Conservation (phyloP, 2,797 vertebrate species). For the Chiloscyllium punctatum region DNA sequence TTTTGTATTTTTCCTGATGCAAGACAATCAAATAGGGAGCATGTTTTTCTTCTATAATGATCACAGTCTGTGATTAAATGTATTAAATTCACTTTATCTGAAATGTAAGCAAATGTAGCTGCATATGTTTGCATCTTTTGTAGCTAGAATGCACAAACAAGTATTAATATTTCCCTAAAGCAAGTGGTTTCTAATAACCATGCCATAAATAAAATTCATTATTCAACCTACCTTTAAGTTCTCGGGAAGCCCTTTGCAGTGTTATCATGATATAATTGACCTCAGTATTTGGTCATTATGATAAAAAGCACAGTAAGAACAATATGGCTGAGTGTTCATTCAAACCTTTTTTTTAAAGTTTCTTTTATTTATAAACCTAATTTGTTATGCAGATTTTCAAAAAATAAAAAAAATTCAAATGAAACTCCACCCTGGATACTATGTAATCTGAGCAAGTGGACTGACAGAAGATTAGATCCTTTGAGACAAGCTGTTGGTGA, state of each 20-base stretch:
- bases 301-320: not conserved
- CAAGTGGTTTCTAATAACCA: not conserved
- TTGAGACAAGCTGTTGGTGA: conserved; percentile 46
- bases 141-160: not conserved
- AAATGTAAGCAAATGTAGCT: not conserved
- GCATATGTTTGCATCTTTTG: not conserved
- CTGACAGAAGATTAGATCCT: conserved; percentile 45
- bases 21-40: not conserved
- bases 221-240: not conserved
- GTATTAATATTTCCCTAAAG: not conserved
- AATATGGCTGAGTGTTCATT: not conserved
- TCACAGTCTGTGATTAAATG: not conserved
- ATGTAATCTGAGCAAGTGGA: conserved; percentile 27
- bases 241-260: not conserved
- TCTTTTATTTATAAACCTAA: not conserved
- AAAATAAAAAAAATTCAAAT: not conserved
- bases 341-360: not conserved
- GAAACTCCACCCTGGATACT: not conserved
- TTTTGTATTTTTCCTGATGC: not conserved
- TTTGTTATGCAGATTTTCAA: not conserved
- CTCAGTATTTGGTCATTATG: not conserved
- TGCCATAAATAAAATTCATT: not conserved
- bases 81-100: not conserved
- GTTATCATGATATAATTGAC: not conserved
- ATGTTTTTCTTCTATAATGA: not conserved